A percentile compares a stretch with the other conserved stretches of the same genome.
Conservation (phyloP, 1,140 invertebrate genomes). For the Euura saliciscinereae region DNA sequence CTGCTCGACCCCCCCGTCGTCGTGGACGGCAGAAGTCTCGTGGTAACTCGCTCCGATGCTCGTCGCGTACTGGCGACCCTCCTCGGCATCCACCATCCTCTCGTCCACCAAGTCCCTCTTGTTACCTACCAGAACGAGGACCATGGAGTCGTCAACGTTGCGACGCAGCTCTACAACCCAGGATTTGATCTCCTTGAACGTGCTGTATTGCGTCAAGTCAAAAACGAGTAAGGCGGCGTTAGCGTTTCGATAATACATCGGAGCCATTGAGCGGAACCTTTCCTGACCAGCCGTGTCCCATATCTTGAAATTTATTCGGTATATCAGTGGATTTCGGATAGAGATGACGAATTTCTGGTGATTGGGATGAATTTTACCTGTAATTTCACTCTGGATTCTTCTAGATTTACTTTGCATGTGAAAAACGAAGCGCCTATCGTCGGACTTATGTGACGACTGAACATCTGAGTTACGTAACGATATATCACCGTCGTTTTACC, state of each 20-base stretch:
- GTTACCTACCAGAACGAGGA: slow-evolving; percentile 83
- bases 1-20: slow-evolving; percentile 76
- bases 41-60: slow-evolving; percentile 85
- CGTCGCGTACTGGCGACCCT: slow-evolving; percentile 77
- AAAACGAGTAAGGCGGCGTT: slow-evolving; percentile 88
- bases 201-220: slow-evolving; percentile 78
- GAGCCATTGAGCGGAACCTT: slow-evolving; percentile 84
- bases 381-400: slow-evolving; percentile 72
- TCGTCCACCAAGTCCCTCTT: slow-evolving; percentile 77
- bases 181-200: slow-evolving; percentile 75
- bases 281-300: slow-evolving; percentile 89
- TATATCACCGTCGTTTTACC: slow-evolving; percentile 87
- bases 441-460: slow-evolving; percentile 74
- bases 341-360: slow-evolving; percentile 40
- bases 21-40: slow-evolving; percentile 81
- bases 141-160: slow-evolving; percentile 77
- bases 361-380: slow-evolving; percentile 64
- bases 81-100: slow-evolving; percentile 69
- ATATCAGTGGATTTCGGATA: slow-evolving; percentile 6
- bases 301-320: slow-evolving; percentile 61
- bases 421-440: slow-evolving; percentile 91
- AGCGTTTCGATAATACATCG: slow-evolving; percentile 92
- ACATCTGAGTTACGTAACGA: slow-evolving; percentile 78
- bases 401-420: slow-evolving; percentile 77
- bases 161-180: slow-evolving; percentile 83